Percentiles rank a stretch among this genome's conserved stretches.
phyloP scores from a whole-genome alignment of 2,113 vertebrate genomes.

The Ornithorhynchus anatinus region DNA sequence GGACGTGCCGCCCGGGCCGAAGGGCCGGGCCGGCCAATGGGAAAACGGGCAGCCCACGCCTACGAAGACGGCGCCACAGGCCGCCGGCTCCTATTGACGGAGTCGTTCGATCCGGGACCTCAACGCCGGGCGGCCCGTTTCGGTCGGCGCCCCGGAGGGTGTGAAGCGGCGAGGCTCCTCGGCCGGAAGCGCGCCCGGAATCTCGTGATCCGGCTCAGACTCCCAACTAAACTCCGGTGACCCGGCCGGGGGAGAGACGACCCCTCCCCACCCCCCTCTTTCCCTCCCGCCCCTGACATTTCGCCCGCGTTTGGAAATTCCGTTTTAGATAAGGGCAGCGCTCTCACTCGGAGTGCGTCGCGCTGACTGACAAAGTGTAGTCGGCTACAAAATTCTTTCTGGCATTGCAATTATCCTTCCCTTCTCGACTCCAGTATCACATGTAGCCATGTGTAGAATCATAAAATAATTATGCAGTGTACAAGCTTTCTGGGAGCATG shows the following conservation, averaged over 20 bases:
- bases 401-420: conserved; percentile 83
- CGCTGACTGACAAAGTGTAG: conserved; percentile 77
- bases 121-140: too few relatives aligned
- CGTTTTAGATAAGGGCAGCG: conserved; percentile 71
- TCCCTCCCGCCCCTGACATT: conserved; percentile 45
- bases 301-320: conserved; percentile 64
- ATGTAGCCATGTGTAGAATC: conserved; percentile 91
- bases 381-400: conserved; percentile 76
- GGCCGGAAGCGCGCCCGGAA: neutral
- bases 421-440: conserved; percentile 86
- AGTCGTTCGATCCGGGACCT: too few relatives aligned
- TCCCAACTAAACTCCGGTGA: conserved; percentile 53
- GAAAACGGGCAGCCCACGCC: too few relatives aligned
- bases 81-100: too few relatives aligned
- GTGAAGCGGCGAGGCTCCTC: conserved; percentile 18
- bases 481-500: conserved; percentile 90
- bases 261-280: conserved; percentile 31
- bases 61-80: too few relatives aligned
- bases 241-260: conserved; percentile 54
- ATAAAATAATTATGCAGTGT: conserved; percentile 91
- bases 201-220: neutral
- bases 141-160: too few relatives aligned
- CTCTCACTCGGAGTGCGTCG: conserved; percentile 73
- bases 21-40: too few relatives aligned
- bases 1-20: too few relatives aligned